Base-by-base conservation (phyloP, 2,113 vertebrate species). In the Struthio camelus region DNA sequence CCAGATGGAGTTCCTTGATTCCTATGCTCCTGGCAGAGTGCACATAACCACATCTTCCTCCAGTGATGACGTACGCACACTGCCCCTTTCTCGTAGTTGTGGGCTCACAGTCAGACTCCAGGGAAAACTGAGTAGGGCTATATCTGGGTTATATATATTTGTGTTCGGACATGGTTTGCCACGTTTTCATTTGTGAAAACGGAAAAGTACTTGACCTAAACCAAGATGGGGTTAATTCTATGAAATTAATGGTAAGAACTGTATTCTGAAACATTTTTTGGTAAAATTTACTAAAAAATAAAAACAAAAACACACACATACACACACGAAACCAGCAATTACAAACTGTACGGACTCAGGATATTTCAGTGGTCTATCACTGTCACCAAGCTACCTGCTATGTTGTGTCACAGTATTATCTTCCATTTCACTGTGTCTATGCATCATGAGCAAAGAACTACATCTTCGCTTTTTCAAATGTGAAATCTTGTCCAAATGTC, bases 91-190 rank as follows among this genome's bases (percentile, higher is more conserved):
- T 36, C 1, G 3, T 8, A 25, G 38, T 53, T n/a, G 2, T 25
- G 65, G 17, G 12, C 5, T 77, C 59, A 54, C 25, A 19, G 5
- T 10, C 81, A 51, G 42, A 11, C 44, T 90, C 48, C 25, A 10
- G 59, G 38, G 25, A 32, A 84, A 53, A 53, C 11, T 27, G 28
- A 61, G 24, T 12, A 14, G 5, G 28, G 16, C 1, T 4, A 0
- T 13, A 12, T 19, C 36, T 80, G 48, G 13, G 15, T 44, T n/a
- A 25, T 1, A 28, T 18, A 22, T 54, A 22, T 0, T 2, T 27
- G 18, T n/a, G 24, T 46, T 80, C 23, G 51, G 32, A 19, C 18
- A 27, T 10, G 15, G 32, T 71, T 79, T 89, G 9, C 27, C 5
- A 1, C 14, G 5, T 24, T 51, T 54, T 51, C 38, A 12, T 24